Evolutionary conservation across 2,797 vertebrate genomes (phyloP).

Genomic region (Lagodon rhomboides): DNA sequence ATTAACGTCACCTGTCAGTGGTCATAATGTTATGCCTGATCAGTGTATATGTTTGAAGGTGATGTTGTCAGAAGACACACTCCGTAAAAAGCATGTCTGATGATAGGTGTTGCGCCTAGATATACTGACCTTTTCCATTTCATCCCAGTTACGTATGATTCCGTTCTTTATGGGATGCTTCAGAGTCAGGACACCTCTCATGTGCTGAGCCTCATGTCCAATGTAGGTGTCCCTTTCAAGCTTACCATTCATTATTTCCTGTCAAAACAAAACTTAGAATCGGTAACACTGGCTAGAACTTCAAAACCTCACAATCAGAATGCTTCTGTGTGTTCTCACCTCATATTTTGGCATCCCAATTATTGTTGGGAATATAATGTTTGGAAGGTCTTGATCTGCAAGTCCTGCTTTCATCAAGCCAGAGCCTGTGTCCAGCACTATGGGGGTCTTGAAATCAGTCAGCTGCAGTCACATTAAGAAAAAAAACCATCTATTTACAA

Average conservation of each 20-base stretch:
- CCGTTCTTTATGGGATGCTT: slow-evolving; percentile 85
- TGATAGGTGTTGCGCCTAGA: too few relatives aligned
- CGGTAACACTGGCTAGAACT: background rate
- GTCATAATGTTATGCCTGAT: too few relatives aligned
- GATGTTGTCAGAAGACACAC: background rate
- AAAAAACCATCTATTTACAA: background rate
- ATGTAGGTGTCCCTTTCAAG: slow-evolving; percentile 77
- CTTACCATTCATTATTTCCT: slow-evolving; percentile 83
- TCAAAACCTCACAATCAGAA: too few relatives aligned
- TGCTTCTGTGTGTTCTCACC: slow-evolving; percentile 56
- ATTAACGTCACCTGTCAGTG: too few relatives aligned
- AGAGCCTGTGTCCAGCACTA: slow-evolving; percentile 86
- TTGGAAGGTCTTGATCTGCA: slow-evolving; percentile 83
- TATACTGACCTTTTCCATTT: slow-evolving; percentile 84
- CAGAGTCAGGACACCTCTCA: slow-evolving; percentile 85
- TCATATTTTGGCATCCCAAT: slow-evolving; percentile 86
- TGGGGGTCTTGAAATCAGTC: slow-evolving; percentile 72
- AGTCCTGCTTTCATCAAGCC: slow-evolving; percentile 87
- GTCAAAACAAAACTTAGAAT: background rate
- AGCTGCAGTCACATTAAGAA: slow-evolving; percentile 53
- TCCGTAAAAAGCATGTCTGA: too few relatives aligned
- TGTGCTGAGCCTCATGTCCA: slow-evolving; percentile 85
- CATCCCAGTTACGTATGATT: slow-evolving; percentile 84
- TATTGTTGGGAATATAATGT: slow-evolving; percentile 81
- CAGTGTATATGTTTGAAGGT: too few relatives aligned